These are phyloP conservation scores for Ptychadena robeensis DNA, from an alignment of 2,797 vertebrate species.

Conservation along the genomic window DNA sequence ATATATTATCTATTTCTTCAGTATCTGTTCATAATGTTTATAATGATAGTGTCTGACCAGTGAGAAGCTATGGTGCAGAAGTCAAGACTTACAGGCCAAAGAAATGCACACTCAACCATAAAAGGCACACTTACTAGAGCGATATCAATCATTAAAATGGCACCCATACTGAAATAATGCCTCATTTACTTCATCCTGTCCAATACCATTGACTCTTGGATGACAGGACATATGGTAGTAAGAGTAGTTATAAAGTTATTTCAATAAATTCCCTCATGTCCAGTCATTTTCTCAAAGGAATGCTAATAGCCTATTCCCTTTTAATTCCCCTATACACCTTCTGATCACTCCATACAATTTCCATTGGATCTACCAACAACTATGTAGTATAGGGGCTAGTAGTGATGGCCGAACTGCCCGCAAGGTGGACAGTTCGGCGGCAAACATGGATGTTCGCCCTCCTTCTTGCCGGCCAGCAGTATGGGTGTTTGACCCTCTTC, in stretches of 20 bases:
- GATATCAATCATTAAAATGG: background rate
- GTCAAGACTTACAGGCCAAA: background rate
- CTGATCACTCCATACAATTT: too few relatives aligned
- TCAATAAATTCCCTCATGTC: background rate
- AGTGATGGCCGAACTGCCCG: too few relatives aligned
- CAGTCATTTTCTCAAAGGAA: too few relatives aligned
- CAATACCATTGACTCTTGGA: background rate
- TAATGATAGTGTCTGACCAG: background rate
- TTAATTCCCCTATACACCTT: too few relatives aligned
- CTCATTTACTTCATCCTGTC: background rate
- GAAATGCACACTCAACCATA: background rate
- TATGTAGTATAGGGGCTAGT: too few relatives aligned
- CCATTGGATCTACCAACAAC: too few relatives aligned
- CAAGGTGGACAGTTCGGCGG: too few relatives aligned
- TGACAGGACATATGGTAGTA: background rate
- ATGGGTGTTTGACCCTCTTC: too few relatives aligned
- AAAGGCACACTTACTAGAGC: background rate
- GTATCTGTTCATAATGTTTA: background rate
- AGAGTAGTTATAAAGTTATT: background rate
- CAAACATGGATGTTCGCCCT: too few relatives aligned
- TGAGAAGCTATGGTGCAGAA: background rate
- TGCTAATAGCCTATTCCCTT: too few relatives aligned
- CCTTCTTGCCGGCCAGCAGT: too few relatives aligned
- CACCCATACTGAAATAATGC: background rate
- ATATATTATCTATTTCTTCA: too few relatives aligned